phyloP scores from a whole-genome alignment of 2,113 vertebrate genomes.

The Numida meleagris region DNA sequence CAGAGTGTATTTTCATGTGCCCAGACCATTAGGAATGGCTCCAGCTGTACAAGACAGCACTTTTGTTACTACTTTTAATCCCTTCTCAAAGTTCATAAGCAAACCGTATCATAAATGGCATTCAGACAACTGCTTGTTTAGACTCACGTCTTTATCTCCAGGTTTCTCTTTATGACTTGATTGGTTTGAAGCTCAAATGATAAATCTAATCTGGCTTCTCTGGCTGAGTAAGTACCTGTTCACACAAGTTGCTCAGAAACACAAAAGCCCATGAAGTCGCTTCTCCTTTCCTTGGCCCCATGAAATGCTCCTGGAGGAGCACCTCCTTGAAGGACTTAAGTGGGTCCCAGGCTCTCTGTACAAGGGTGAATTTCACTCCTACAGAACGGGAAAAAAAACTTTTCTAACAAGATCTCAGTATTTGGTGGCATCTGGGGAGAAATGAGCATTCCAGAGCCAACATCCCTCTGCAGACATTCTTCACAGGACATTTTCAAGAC shows the following conservation, averaged over 20 bases:
- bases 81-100: not conserved
- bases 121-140: not conserved
- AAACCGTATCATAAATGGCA: not conserved
- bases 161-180: conserved; percentile 23
- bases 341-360: not conserved
- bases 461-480: not conserved
- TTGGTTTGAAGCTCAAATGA: conserved; percentile 47
- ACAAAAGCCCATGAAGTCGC: not conserved
- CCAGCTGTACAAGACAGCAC: not conserved
- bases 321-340: not conserved
- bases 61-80: not conserved
- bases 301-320: not conserved
- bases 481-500: not conserved
- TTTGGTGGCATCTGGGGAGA: not conserved
- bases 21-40: not conserved
- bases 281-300: not conserved
- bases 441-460: accelerated
- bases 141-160: conserved; percentile 8
- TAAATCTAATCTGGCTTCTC: conserved; percentile 40
- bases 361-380: not conserved
- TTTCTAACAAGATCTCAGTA: not conserved
- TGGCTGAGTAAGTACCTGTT: conserved; percentile 32
- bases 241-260: not conserved
- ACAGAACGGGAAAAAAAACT: not conserved
- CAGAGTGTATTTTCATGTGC: not conserved